Evolutionary conservation across 2,888 invertebrate genomes (phyloP).

Genomic region (Andrena praecox): DNA sequence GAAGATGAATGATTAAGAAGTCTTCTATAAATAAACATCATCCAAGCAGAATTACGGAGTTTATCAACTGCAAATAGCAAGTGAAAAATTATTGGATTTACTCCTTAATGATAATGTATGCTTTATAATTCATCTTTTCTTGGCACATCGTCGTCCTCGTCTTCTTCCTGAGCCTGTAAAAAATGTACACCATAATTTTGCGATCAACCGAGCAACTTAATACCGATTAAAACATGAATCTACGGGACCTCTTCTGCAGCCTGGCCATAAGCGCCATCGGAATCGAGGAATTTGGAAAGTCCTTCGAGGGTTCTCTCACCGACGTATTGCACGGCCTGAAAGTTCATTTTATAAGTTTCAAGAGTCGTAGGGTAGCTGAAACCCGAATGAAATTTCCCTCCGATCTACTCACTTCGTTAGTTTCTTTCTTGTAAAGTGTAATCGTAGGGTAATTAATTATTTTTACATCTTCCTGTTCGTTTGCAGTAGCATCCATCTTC

Average conservation of each 20-base stretch:
- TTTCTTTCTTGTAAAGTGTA: conserved; percentile 96
- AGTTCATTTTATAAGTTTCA: conserved; percentile 43
- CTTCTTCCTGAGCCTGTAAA: conserved; percentile 87
- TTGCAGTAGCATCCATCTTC: conserved; percentile 99
- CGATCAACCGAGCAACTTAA: neutral
- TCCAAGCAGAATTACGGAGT: conserved; percentile 54
- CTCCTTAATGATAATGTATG: conserved; percentile 67
- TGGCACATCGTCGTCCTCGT: conserved; percentile 91
- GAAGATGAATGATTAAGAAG: conserved; percentile 50
- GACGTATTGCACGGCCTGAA: conserved; percentile 93
- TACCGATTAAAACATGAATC: conserved; percentile 5
- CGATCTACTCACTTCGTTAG: conserved; percentile 89
- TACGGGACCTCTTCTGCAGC: conserved; percentile 87
- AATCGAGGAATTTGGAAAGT: conserved; percentile 96
- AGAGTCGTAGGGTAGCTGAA: neutral
- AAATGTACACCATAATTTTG: conserved; percentile 15
- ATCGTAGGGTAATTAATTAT: conserved; percentile 97
- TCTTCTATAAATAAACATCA: conserved; percentile 64
- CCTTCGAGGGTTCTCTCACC: conserved; percentile 98
- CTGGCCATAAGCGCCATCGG: conserved; percentile 93
- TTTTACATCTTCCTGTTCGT: conserved; percentile 98
- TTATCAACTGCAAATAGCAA: conserved; percentile 62
- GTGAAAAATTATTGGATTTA: conserved; percentile 66
- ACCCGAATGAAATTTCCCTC: neutral
- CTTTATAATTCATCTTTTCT: conserved; percentile 92